phyloP scores from a whole-genome alignment of 2,113 vertebrate genomes.

The Egretta garzetta region DNA sequence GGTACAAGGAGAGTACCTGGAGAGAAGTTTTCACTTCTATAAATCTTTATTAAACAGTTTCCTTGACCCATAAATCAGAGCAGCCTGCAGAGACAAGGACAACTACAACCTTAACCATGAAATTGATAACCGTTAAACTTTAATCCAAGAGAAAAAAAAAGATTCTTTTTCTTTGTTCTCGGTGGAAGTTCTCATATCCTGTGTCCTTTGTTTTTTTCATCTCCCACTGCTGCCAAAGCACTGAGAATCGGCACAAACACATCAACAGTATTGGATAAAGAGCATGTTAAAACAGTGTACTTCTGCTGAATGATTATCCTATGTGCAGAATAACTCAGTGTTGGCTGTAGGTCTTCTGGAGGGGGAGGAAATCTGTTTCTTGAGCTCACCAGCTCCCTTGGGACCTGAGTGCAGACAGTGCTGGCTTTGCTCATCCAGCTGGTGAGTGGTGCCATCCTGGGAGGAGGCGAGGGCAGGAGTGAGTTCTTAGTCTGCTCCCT shows the following conservation, averaged over 20 bases:
- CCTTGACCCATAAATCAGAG: not conserved
- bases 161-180: not conserved
- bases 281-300: not conserved
- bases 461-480: rapidly evolving
- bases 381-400: not conserved
- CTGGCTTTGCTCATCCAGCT: not conserved
- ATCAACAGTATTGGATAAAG: not conserved
- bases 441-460: not conserved
- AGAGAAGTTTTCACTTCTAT: not conserved
- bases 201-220: not conserved
- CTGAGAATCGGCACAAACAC: not conserved
- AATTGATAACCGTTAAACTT: not conserved
- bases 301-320: not conserved
- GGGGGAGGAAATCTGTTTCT: not conserved
- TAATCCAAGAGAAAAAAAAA: not conserved
- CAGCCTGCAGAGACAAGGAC: not conserved
- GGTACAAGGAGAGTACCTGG: not conserved
- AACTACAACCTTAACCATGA: not conserved
- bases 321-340: not conserved
- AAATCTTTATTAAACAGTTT: not conserved
- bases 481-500: not conserved
- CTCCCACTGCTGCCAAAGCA: not conserved
- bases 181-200: not conserved
- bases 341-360: not conserved
- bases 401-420: not conserved